Base-by-base conservation (phyloP, 2,113 vertebrate genomes). In the Dicentrarchus labrax region DNA sequence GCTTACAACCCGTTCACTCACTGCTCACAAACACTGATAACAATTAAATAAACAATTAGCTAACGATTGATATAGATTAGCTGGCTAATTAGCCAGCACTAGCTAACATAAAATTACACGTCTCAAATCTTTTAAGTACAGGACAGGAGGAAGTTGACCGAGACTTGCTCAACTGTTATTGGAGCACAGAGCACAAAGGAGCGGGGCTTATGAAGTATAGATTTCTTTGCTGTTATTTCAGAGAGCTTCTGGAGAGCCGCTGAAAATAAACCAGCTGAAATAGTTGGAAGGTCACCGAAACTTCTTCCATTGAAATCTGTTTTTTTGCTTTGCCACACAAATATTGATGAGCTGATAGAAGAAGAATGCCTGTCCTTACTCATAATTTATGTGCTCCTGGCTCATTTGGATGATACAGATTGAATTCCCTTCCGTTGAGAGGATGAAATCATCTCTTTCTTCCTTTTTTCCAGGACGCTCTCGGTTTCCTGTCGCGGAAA, bases 281-380 rank as follows among this genome's bases (percentile, higher is more conserved):
- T 57, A 73, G 30, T 60, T 81, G 70, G 70, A 81, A 59, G 70
- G 70, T 74, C 39, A 54, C 21, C 6, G 61, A 11, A 43, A 47
- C 30, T 30, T 30, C 6, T 36, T 36, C 22, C 38, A 3, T 30
- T 2, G 1, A 5, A 72, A 30, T 24, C 45, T 68, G 51, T 21
- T 30, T 68, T 60, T 51, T 13, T 16, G 0, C 4, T 6, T 5
- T 61, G 12, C 57, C 64, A 4, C 47, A 30, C 5, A 16, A 39
- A 39, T 8, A n/a, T 36, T 53, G 0, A 19, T 72, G 77, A 77
- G 13, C 38, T 16, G 16, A 72, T 2, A 0, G 47, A 30, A 1
- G 54, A 82, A 36, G 41, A 69, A 73, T 74, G 69, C 5, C 11
- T 8, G 47, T 67, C 13, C 21, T 17, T 1, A 0, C 17, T 51